Percentiles rank a stretch among this genome's conserved stretches.
These are phyloP conservation scores for Nemotelus pantherinus DNA, from an alignment of 2,888 invertebrate species.

Conservation along the genomic window DNA sequence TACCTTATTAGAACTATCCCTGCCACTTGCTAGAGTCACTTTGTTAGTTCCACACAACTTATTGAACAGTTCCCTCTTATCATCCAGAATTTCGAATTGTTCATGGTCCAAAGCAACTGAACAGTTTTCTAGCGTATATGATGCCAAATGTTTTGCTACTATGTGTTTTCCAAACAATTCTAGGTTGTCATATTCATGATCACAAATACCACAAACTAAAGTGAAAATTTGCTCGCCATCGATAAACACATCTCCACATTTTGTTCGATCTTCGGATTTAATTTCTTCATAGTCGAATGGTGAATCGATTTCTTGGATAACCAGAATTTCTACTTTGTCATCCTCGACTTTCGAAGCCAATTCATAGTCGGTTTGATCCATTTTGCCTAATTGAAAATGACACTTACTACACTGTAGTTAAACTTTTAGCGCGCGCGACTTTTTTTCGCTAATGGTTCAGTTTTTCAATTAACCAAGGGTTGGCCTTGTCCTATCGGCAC, in stretches of 20 bases:
- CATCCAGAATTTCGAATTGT: not conserved
- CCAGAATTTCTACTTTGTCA: too few species aligned
- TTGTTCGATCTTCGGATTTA: not conserved
- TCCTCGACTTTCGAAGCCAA: too few species aligned
- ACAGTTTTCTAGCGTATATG: not conserved
- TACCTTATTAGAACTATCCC: not conserved
- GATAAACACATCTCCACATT: slow-evolving; percentile 19
- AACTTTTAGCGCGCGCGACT: too few species aligned
- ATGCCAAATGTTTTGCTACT: not conserved
- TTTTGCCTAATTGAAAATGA: too few species aligned
- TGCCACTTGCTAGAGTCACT: not conserved
- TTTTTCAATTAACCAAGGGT: too few species aligned
- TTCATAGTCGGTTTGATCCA: too few species aligned
- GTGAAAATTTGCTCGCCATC: not conserved
- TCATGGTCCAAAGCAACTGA: not conserved
- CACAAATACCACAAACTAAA: slow-evolving; percentile 15
- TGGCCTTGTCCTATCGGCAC: too few species aligned
- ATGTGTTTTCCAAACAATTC: not conserved
- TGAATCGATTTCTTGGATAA: too few species aligned
- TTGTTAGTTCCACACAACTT: too few species aligned
- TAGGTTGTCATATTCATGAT: not conserved
- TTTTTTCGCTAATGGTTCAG: too few species aligned
- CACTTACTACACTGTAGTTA: too few species aligned
- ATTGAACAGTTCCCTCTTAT: not conserved
- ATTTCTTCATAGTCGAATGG: too few species aligned